Percentiles rank a stretch among this genome's conserved stretches.
Conservation (phyloP, 2,113 vertebrate genomes). For the Lates calcarifer region DNA sequence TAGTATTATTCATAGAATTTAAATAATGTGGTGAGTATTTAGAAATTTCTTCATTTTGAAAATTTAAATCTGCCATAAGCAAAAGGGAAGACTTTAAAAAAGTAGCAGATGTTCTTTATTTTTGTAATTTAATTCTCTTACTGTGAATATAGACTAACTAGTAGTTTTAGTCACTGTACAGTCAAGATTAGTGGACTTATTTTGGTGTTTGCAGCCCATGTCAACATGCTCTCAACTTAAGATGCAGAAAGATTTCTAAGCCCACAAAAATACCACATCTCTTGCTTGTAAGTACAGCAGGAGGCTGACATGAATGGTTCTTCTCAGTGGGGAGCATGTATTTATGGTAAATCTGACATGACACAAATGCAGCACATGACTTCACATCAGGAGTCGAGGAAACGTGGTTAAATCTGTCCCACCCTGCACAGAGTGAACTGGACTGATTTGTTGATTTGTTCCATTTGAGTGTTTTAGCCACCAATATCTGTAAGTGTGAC, state of each 20-base stretch:
- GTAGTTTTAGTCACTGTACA: neutral
- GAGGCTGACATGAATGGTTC: conserved; percentile 15
- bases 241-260: neutral
- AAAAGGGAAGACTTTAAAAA: neutral
- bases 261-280: conserved; percentile 1
- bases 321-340: conserved; percentile 23
- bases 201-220: neutral
- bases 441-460: conserved; percentile 12
- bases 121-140: neutral
- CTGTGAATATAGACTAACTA: neutral
- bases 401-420: neutral
- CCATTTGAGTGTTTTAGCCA: conserved; percentile 5
- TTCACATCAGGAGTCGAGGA: neutral
- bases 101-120: neutral
- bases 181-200: conserved; percentile 14
- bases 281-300: conserved; percentile 20
- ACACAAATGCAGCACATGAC: conserved; percentile 18
- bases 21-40: neutral
- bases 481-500: neutral
- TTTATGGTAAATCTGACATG: conserved; percentile 43
- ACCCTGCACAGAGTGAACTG: neutral
- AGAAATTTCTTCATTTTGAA: neutral
- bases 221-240: conserved; percentile 13
- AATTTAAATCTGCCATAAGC: neutral
- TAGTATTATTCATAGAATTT: neutral